Evolutionary conservation across 2,113 vertebrate species (phyloP), one percentile per base, ranked within the genome.

Genomic region (Montifringilla adamsi): DNA sequence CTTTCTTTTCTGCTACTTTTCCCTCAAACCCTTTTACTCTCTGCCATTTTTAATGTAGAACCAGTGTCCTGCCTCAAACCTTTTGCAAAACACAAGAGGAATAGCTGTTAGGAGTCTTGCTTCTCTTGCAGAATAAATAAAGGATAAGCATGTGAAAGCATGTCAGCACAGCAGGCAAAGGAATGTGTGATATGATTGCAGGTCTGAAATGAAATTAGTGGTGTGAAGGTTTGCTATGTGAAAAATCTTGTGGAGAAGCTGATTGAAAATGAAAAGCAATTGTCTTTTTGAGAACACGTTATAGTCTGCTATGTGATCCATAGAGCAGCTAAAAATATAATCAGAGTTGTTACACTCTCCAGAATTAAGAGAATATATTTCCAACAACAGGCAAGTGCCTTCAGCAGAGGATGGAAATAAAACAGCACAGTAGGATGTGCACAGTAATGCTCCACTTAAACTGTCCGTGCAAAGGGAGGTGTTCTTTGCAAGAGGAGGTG

Each of bases 201-300:
- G 74, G 37, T 97, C 97, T 96, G 96, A 96, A 97, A 96, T 87
- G 74, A 97, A 98, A 98, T 98, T 98, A 98, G 89, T 93, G 60
- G 84, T 96, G 94, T 95, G 94, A 97, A 97, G 79, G 76, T 80
- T 95, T 94, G 27, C 44, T 94, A 94, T 93, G 90, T 92, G 97
- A 97, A 98, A 97, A 97, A 91, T 97, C 97, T 67, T 97, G 96
- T 92, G 94, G 97, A 96, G 97, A 98, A 95, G 75, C 41, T 96
- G 96, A 98, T 97, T 98, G 96, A 95, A 98, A 98, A 97, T 88
- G 96, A 98, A 97, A 97, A 97, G 97, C 94, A 97, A 66, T 75
- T 94, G 67, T 86, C 80, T 97, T 96, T 97, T 87, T 87, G 86
- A 94, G 90, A 96, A 58, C 52, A 89, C 0, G 6, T 89, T 94